These are phyloP conservation scores for Andricus quercusramuli DNA, from an alignment of 2,888 invertebrate genomes.

Conservation along the genomic window DNA sequence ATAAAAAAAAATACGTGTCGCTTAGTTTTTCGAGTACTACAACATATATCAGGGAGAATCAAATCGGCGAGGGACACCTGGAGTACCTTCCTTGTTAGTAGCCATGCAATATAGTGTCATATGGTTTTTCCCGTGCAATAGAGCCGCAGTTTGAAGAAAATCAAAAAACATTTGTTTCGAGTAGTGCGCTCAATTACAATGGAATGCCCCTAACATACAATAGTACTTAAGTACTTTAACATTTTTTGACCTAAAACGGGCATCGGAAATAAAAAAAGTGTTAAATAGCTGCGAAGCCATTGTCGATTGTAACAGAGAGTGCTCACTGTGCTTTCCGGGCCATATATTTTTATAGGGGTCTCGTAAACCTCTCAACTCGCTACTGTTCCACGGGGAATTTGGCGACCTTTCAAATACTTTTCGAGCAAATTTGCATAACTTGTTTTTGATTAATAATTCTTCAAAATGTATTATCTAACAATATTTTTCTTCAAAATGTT, in stretches of 20 bases:
- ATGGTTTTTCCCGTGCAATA: no score
- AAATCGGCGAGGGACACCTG: no score
- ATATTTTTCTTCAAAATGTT: neutral
- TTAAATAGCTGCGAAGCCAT: constrained; percentile 8
- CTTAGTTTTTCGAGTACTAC: no score
- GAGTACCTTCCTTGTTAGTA: no score
- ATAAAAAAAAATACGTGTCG: no score
- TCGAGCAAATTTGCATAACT: constrained; percentile 12
- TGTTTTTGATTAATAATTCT: neutral
- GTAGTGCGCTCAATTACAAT: no score
- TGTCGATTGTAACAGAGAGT: constrained; percentile 26
- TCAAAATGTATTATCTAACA: neutral
- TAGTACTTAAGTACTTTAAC: neutral
- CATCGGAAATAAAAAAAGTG: neutral
- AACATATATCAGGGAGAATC: no score
- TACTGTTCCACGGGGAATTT: constrained; percentile 16
- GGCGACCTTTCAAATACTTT: constrained; percentile 36
- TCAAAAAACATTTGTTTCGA: no score
- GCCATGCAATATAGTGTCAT: no score
- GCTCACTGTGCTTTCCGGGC: constrained; percentile 14
- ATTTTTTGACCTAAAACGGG: neutral
- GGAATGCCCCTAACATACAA: neutral
- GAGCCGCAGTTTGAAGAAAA: no score
- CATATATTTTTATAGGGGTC: constrained; percentile 35
- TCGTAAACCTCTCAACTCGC: constrained; percentile 27